Evolutionary conservation across 2,797 vertebrate species (phyloP).

Genomic region (Luscinia luscinia): DNA sequence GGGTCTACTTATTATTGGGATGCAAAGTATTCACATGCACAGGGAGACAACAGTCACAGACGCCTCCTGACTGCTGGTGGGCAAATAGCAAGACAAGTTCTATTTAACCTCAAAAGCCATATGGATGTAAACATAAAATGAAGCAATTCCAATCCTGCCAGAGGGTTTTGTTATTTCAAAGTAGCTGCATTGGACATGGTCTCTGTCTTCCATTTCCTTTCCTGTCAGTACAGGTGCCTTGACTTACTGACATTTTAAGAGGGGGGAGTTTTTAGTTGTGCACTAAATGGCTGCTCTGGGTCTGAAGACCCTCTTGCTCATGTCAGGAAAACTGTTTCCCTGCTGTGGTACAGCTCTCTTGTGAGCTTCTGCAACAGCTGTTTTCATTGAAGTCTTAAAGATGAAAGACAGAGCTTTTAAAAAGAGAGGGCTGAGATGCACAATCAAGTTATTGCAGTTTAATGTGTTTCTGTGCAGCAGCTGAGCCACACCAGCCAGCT

Average conservation of each 20-base stretch:
- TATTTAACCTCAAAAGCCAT: background rate
- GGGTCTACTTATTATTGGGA: background rate
- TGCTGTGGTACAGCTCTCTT: background rate
- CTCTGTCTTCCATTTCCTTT: background rate
- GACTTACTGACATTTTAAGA: background rate
- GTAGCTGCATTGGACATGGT: background rate
- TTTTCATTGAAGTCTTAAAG: slow-evolving; percentile 2
- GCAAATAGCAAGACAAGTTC: slow-evolving; percentile 1
- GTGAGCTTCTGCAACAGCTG: background rate
- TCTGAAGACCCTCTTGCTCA: background rate
- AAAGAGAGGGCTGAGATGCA: background rate
- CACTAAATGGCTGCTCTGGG: background rate
- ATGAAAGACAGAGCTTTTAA: background rate
- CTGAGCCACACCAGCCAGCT: background rate
- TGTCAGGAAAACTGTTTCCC: background rate
- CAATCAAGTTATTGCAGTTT: background rate
- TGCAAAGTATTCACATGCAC: background rate
- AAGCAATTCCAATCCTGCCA: background rate
- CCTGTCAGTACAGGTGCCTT: background rate
- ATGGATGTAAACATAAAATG: background rate
- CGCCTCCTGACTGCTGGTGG: background rate
- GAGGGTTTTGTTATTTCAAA: background rate
- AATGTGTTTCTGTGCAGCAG: slow-evolving; percentile 9
- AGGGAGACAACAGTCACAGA: background rate
- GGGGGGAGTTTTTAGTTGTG: background rate